Base-by-base conservation (phyloP, 2,113 vertebrate species). In the Hylia prasina region DNA sequence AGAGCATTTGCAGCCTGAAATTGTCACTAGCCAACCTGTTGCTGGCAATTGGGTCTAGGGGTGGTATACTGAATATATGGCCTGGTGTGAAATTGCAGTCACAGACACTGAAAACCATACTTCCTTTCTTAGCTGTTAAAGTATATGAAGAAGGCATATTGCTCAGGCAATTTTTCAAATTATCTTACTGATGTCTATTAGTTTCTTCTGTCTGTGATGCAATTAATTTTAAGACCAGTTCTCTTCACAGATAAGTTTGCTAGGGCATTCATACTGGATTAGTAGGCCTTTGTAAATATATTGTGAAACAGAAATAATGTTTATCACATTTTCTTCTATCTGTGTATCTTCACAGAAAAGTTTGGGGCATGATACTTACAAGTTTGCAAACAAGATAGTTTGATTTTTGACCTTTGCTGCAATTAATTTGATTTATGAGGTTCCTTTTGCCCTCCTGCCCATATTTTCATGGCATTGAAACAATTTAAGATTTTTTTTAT, bases 91-190 rank as follows among this genome's bases (percentile, higher is more conserved):
- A 80, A 24, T 50, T 68, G n/a, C 90, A 95, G 72, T 72, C 47
- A 50, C 87, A 87, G 28, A 94, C 98, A 13, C 9, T 98, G 31
- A 89, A 82, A 80, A 96, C 89, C 28, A 93, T 98, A 80, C 66
- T 83, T 64, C 98, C 98, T 35, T 82, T 96, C 61, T 98, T 98
- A 56, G 98, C 98, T 64, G 98, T 98, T 40, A 98, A 99, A 98
- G 98, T 98, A 85, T 30, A 77, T 40, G 23, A 42, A 70, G 30
- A 73, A 57, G 7, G 13, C 48, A 64, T 39, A 39, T 23, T n/a
- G n/a, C 28, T 51, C 11, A 35, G 16, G 28, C 11, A 63, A 14
- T 61, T 83, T 75, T 87, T 66, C 18, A 15, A 12, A 72, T 70
- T 53, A n/a, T 80, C 15, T 76, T 14, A 33, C 23, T 50, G 31